Base-by-base conservation (phyloP, 2,113 vertebrate genomes). In the sheep (Ovis aries) region DNA sequence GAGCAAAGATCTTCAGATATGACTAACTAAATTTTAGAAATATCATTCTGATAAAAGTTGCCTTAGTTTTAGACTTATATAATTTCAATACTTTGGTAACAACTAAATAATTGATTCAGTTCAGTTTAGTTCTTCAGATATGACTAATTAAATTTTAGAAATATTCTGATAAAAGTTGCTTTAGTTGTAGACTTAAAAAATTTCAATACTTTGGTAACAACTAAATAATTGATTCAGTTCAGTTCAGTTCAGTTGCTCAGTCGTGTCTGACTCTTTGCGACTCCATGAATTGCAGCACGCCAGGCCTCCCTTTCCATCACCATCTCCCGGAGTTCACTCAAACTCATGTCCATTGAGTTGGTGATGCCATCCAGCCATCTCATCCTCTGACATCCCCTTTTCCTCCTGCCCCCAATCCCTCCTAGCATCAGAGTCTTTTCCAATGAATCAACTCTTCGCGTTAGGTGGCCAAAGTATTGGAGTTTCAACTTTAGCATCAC, bases 61-160 rank as follows among this genome's bases (percentile, higher is more conserved):
- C 86, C 86, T 92, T 78, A 94, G 36, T 91, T 80, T 71, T 2
- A 55, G n/a, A 95, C 57, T 80, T 90, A 74, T 36, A 45, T 21
- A 57, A 45, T 4, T 95, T 16, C 83, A 97, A 80, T 74, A 36
- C 86, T 89, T 74, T 53, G 7, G 14, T 55, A 62, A 78, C 2
- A 9, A 62, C 53, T 52, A 55, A 88, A 29, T 31, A 78, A 93
- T 2, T 36, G 15, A 57, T 57, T 57, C 23, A 57, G 55, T 25
- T 57, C 55, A 48, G 48, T 48, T 48, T 10, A 48, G 48, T 48
- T 21, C 23, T 81, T 78, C 9, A n/a, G 17, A 88, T 57, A 95
- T 57, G 90, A 13, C 48, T 55, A 55, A 90, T 14, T 67, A 93
- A 62, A 80, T 60, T 74, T 82, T 84, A 82, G 5, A 92, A 71